These are phyloP conservation scores for Pimephales promelas DNA, from an alignment of 2,113 vertebrate species.

Conservation along the genomic window DNA sequence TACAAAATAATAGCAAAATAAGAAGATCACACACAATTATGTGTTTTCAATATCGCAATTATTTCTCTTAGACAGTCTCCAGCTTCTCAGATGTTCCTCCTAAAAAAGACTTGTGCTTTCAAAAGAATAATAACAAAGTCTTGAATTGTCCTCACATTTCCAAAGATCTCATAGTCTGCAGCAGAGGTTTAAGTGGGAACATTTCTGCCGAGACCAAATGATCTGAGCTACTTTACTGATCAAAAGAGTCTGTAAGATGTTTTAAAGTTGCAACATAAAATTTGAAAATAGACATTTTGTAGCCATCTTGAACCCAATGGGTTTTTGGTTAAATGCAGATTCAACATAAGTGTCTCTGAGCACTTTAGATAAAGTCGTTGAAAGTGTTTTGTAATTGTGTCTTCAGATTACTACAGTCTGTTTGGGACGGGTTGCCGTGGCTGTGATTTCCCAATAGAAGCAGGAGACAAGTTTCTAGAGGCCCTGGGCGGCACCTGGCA, in stretches of 20 bases:
- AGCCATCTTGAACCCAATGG: too few relatives aligned
- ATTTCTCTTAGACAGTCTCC: background rate
- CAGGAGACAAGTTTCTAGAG: slow-evolving; percentile 95
- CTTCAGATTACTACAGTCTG: slow-evolving; percentile 89
- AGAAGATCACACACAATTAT: background rate
- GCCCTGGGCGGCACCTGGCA: slow-evolving; percentile 94
- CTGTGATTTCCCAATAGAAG: slow-evolving; percentile 97
- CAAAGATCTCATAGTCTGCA: too few relatives aligned
- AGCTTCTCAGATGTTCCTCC: background rate
- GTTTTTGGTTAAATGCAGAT: background rate
- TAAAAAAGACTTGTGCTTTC: too few relatives aligned
- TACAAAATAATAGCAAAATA: too few relatives aligned
- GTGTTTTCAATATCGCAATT: background rate
- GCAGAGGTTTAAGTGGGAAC: too few relatives aligned
- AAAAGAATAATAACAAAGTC: too few relatives aligned
- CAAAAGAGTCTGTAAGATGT: too few relatives aligned
- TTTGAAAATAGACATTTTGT: too few relatives aligned
- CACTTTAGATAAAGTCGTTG: background rate
- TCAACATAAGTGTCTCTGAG: background rate
- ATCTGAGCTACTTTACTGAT: too few relatives aligned
- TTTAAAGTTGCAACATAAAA: too few relatives aligned
- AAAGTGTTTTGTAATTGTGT: background rate
- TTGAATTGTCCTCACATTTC: too few relatives aligned
- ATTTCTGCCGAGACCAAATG: too few relatives aligned
- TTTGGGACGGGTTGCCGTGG: slow-evolving; percentile 93